Base-by-base conservation (phyloP, 2,888 invertebrate genomes). In the Ichneumoninae sp. region DNA sequence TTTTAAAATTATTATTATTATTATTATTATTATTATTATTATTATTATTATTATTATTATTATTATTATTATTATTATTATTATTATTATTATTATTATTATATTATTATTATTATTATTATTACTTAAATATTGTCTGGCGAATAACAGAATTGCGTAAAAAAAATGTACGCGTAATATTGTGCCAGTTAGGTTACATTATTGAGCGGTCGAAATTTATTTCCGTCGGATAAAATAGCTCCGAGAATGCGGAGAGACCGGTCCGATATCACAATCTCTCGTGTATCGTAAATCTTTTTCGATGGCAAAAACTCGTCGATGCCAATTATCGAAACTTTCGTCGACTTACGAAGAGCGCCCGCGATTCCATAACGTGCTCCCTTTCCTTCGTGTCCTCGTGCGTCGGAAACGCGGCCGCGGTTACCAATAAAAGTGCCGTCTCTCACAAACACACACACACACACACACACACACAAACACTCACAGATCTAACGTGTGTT, bases 291-390 rank as follows among this genome's bases (percentile, higher is more conserved):
- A 73, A 73, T 73, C 40, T 44, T 75, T 30, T 44, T 33, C 19
- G 50, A 16, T 19, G 19, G 63, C 26, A 36, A 47, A 50, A 47
- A 57, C 44, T 26, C 10, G 26, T 33, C 73, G 30, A 66, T 68
- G 68, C 30, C 80, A 79, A 79, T 80, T 74, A 81, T 81, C 73
- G 80, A 68, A 74, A 74, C 36, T 74, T 81, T 73, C 36, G 68
- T 60, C 70, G 19, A 44, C 30, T 65, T 44, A 19, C 71, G 52
- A 66, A 80, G 70, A 36, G 44, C 66, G 54, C 60, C 30, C 16
- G 36, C 68, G 7, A 33, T 68, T 57, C 63, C 10, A 44, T 63
- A 70, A 68, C 78, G 66, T 52, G 7, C 47, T 30, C 16, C 13
- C 60, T 47, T 63, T n/a, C 33, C 36, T 33, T 40, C 16, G 19